Conservation (phyloP, 2,888 invertebrate genomes). For the Ophraella communa region DNA sequence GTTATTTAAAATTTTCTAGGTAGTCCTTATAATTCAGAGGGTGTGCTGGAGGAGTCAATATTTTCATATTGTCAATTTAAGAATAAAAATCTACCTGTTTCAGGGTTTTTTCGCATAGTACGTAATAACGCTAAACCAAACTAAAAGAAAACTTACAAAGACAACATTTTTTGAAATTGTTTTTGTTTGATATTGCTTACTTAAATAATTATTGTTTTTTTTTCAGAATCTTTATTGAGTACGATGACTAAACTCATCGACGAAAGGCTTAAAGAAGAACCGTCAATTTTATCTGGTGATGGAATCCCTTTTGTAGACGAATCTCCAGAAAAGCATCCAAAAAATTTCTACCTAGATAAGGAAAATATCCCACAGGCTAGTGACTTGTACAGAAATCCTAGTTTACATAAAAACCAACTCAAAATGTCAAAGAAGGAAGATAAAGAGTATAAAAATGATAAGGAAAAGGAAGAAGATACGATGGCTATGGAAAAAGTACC, state of each 20-base stretch:
- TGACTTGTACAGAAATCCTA: slow-evolving; percentile 62
- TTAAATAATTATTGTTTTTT: slow-evolving; percentile 33
- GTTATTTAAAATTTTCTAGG: too few relatives aligned
- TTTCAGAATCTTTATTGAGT: slow-evolving; percentile 82
- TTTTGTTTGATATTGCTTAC: background rate
- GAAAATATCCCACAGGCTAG: slow-evolving; percentile 55
- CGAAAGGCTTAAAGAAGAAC: slow-evolving; percentile 71
- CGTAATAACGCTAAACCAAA: too few relatives aligned
- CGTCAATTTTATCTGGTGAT: slow-evolving; percentile 58
- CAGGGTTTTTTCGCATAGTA: too few relatives aligned
- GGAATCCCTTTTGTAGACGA: slow-evolving; percentile 77
- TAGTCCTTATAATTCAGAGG: too few relatives aligned
- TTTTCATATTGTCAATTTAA: too few relatives aligned
- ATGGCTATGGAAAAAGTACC: slow-evolving; percentile 52
- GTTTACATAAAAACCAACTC: slow-evolving; percentile 61
- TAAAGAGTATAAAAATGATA: slow-evolving; percentile 58
- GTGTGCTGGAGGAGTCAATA: too few relatives aligned
- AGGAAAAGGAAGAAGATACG: slow-evolving; percentile 61
- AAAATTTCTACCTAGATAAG: slow-evolving; percentile 49
- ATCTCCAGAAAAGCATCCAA: slow-evolving; percentile 64
- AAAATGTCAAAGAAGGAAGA: slow-evolving; percentile 43
- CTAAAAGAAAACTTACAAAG: background rate
- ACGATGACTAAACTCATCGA: slow-evolving; percentile 86
- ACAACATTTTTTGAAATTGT: background rate
- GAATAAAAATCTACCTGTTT: too few relatives aligned